Evolutionary conservation across 2,888 invertebrate species (phyloP).

Genomic region (Urechis unicinctus): DNA sequence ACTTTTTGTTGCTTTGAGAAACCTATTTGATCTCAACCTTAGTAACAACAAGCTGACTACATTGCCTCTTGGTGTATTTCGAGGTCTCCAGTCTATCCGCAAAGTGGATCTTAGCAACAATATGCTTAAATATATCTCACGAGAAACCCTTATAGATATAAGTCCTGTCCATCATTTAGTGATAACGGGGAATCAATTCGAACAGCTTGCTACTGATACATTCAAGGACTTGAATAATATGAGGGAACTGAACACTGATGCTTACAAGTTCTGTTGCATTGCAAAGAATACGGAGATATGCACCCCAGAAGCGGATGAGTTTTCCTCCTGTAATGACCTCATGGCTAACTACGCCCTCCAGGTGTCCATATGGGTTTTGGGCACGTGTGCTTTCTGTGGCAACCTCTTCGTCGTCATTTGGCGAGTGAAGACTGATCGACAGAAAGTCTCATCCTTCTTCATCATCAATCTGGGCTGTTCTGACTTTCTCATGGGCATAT

Average conservation of each 20-base stretch:
- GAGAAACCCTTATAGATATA: slow-evolving; percentile 2
- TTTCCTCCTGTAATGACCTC: slow-evolving; percentile 26
- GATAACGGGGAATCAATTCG: slow-evolving; percentile 10
- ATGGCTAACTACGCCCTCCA: slow-evolving; percentile 23
- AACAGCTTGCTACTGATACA: slow-evolving; percentile 11
- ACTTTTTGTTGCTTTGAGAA: slow-evolving; percentile 10
- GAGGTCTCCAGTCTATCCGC: slow-evolving; percentile 13
- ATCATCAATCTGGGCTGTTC: slow-evolving; percentile 60
- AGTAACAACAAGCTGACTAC: slow-evolving; percentile 15
- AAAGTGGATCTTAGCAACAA: slow-evolving; percentile 15
- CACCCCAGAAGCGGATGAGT: slow-evolving; percentile 21
- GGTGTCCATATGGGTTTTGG: slow-evolving; percentile 61
- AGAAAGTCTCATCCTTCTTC: slow-evolving; percentile 31
- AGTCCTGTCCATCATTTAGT: slow-evolving; percentile 5
- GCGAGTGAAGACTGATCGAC: slow-evolving; percentile 53
- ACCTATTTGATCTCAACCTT: slow-evolving; percentile 18
- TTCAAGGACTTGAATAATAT: slow-evolving; percentile 11
- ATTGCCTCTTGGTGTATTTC: slow-evolving; percentile 6
- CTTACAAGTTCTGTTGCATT: slow-evolving; percentile 41
- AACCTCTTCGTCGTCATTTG: slow-evolving; percentile 54
- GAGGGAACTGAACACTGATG: slow-evolving; percentile 26
- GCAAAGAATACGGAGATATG: slow-evolving; percentile 18
- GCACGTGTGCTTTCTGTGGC: slow-evolving; percentile 57
- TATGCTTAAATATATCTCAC: not conserved
- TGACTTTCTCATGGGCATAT: slow-evolving; percentile 60